Evolutionary conservation across 1,140 invertebrate genomes (phyloP).

Genomic region (Ips nitidus): DNA sequence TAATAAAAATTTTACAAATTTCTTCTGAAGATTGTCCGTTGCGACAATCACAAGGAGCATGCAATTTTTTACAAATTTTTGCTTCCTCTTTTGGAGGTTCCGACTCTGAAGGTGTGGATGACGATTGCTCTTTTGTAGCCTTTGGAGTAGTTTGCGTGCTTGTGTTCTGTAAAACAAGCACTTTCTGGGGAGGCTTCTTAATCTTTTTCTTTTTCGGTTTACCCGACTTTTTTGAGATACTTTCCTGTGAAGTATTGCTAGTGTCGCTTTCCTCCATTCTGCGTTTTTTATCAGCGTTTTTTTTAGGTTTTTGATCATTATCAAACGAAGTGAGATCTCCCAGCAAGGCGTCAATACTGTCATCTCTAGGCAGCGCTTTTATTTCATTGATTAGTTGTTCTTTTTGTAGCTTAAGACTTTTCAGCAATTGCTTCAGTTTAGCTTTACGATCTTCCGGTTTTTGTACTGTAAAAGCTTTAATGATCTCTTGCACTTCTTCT

Average conservation of each 20-base stretch:
- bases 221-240: constrained; percentile 19
- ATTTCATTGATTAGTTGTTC: constrained; percentile 47
- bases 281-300: background rate
- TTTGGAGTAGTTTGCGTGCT: constrained; percentile 49
- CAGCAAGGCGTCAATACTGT: constrained; percentile 35
- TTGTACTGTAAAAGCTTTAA: constrained; percentile 33
- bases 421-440: constrained; percentile 43
- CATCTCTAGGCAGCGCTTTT: constrained; percentile 37
- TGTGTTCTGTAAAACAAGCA: constrained; percentile 46
- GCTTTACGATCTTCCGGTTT: constrained; percentile 33
- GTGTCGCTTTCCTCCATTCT: background rate
- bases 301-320: constrained; percentile 15
- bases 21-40: constrained; percentile 31
- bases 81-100: constrained; percentile 2
- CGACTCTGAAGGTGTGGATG: constrained; percentile 5
- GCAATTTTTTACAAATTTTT: constrained; percentile 29
- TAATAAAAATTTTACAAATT: constrained; percentile 49
- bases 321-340: constrained; percentile 37
- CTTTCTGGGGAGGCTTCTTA: constrained; percentile 27
- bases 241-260: constrained; percentile 5
- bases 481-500: constrained; percentile 40
- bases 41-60: constrained; percentile 37
- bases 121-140: constrained; percentile 28
- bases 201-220: constrained; percentile 21
- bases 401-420: constrained; percentile 46